Conservation (phyloP, 2,888 invertebrate species). For the Meta bourneti region DNA sequence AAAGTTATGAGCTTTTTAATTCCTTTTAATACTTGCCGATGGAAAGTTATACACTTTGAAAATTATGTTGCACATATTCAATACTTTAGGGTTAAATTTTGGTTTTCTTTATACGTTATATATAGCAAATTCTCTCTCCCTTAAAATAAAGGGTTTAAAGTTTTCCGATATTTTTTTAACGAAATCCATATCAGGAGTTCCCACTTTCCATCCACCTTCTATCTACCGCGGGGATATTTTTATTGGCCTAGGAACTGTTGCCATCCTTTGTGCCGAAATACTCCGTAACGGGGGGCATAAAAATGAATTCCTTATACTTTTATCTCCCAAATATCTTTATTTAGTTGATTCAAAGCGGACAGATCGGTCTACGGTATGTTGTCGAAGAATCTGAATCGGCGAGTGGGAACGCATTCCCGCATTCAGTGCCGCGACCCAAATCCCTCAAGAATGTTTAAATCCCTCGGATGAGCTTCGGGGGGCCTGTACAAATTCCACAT, state of each 20-base stretch:
- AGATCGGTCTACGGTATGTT: slow-evolving; percentile 18
- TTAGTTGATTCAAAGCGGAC: not conserved
- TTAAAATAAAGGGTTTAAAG: not conserved
- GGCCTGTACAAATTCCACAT: not conserved
- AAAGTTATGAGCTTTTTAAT: too few relatives aligned
- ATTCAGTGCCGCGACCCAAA: slow-evolving; percentile 21
- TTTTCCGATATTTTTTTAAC: not conserved
- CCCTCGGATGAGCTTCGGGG: not conserved
- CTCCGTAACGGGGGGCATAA: not conserved
- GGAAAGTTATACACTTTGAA: too few relatives aligned
- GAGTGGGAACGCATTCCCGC: not conserved
- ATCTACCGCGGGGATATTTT: not conserved
- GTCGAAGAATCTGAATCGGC: slow-evolving; percentile 13
- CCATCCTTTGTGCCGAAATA: not conserved
- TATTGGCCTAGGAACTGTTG: not conserved
- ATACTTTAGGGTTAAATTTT: too few relatives aligned
- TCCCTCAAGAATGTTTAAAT: slow-evolving; percentile 45
- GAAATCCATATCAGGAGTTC: not conserved
- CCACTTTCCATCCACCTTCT: not conserved
- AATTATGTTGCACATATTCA: too few relatives aligned
- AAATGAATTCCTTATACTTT: not conserved
- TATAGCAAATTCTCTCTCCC: too few relatives aligned
- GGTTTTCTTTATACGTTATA: too few relatives aligned
- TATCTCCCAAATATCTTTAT: not conserved
- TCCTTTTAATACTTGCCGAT: too few relatives aligned